Conservation (phyloP, 2,797 vertebrate species). For the Sebastes trivittatus region DNA sequence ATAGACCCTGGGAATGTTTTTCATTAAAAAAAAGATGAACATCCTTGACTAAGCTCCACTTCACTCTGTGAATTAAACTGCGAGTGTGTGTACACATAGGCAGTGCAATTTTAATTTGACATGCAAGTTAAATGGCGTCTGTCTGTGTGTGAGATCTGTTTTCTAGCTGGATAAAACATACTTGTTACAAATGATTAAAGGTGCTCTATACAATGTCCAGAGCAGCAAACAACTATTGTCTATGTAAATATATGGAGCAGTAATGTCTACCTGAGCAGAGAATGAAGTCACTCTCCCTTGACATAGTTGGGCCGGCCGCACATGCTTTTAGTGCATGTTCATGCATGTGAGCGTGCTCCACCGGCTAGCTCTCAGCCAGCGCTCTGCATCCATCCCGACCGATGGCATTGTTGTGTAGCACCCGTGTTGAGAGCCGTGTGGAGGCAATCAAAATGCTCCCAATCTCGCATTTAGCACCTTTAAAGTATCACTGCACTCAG, state of each 20-base stretch:
- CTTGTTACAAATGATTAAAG: constrained; percentile 21
- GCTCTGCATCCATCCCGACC: not conserved
- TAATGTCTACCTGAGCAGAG: not conserved
- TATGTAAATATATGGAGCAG: not conserved
- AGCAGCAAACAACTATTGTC: not conserved
- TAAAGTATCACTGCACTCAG: not conserved
- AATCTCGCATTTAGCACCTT: not conserved
- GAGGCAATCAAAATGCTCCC: not conserved
- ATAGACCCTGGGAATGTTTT: constrained; percentile 39
- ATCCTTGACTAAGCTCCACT: constrained; percentile 27
- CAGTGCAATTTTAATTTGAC: constrained; percentile 10
- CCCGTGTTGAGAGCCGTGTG: too few relatives aligned
- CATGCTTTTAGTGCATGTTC: not conserved
- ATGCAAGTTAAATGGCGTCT: constrained; percentile 6
- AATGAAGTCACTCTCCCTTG: not conserved
- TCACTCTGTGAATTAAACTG: not conserved
- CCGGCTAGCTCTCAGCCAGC: not conserved
- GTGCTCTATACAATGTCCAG: not conserved
- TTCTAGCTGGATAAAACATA: constrained; percentile 1
- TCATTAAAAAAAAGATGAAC: constrained; percentile 27
- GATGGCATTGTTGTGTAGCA: too few relatives aligned
- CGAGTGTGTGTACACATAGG: not conserved
- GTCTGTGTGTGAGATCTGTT: constrained; percentile 4
- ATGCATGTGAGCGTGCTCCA: not conserved
- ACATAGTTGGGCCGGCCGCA: not conserved